phyloP scores from a whole-genome alignment of 2,888 invertebrate species.

The Andrena fulva region DNA sequence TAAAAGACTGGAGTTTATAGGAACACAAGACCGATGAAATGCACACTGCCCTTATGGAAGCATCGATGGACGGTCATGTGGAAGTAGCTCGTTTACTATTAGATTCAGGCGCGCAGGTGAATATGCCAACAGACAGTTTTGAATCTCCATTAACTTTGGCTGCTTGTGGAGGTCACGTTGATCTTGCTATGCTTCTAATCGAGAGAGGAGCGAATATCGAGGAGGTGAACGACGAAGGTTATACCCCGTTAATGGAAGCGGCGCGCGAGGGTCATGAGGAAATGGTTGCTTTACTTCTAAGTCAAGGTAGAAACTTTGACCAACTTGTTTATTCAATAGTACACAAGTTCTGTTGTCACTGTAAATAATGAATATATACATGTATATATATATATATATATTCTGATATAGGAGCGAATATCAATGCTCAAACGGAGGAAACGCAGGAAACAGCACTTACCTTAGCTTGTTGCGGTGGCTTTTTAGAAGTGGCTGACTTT shows the following conservation, averaged over 20 bases:
- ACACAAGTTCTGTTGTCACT: no score
- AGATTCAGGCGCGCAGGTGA: constrained; percentile 99
- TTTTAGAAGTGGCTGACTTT: constrained; percentile 97
- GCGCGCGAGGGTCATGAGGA: constrained; percentile 99
- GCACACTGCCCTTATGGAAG: constrained; percentile 99
- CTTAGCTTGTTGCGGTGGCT: constrained; percentile 97
- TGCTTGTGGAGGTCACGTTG: constrained; percentile 99
- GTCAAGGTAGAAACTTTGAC: constrained; percentile 88
- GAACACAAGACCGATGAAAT: constrained; percentile 99
- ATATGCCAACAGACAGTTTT: constrained; percentile 99
- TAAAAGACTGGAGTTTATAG: constrained; percentile 84
- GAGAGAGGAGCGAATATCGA: constrained; percentile 99
- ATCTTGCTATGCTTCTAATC: constrained; percentile 96
- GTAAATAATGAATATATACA: not conserved
- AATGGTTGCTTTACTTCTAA: constrained; percentile 97
- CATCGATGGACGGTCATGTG: constrained; percentile 99
- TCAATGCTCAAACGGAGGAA: constrained; percentile 99
- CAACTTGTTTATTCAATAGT: no score
- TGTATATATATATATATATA: constrained; percentile 33
- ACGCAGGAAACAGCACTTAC: constrained; percentile 98
- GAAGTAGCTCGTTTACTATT: constrained; percentile 97
- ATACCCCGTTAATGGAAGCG: constrained; percentile 99
- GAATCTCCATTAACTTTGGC: constrained; percentile 99
- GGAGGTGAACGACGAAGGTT: constrained; percentile 99
- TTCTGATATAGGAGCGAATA: constrained; percentile 90